Evolutionary conservation across 1,140 invertebrate genomes (phyloP), one percentile per base, ranked within the genome.

Genomic region (Belonocnema kinseyi): DNA sequence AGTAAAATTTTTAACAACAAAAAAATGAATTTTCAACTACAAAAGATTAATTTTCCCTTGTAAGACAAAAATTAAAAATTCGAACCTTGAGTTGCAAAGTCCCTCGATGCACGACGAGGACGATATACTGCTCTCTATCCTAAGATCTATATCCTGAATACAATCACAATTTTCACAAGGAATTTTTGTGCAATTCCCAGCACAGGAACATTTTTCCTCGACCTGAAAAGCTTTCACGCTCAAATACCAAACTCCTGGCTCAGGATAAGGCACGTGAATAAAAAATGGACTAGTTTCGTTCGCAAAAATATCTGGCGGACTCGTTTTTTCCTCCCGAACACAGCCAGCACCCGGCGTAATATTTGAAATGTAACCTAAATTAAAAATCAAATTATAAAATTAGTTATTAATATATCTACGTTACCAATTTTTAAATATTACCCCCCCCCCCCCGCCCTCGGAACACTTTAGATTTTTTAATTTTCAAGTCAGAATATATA

Each of bases 171-270:
- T 80, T 0, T 82, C 72, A 79, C 92, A 93, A 0, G 71, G 73
- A 46, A 85, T 88, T 10, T 78, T 78, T 0, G 88, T 50, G 82
- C 92, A 93, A 0, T 58, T 76, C 40, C 78, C 75, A 26, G 76
- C 61, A 74, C 90, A 85, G 50, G 61, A 2, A 73, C 90, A 82
- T 80, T 88, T 53, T 85, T 91, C 89, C 5, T 90, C 88, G 56
- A 93, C 91, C 75, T 93, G 94, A 84, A 95, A 96, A 21, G 95
- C 83, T 16, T 92, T 92, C 56, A 95, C 88, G 5, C 93, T 94
- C 11, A 96, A 84, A 88, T 95, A 96, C 96, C 96, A 97, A 16
- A 89, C 88, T 0, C 96, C 96, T 16, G 94, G 93, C 84, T 97
- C 95, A 0, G 96, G 96, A 87, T 94, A 97, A 2, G 96, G 96